A percentile compares a stretch with the other conserved stretches of the same genome.
phyloP scores from a whole-genome alignment of 2,113 vertebrate species.

The Oreochromis tanganicae region DNA sequence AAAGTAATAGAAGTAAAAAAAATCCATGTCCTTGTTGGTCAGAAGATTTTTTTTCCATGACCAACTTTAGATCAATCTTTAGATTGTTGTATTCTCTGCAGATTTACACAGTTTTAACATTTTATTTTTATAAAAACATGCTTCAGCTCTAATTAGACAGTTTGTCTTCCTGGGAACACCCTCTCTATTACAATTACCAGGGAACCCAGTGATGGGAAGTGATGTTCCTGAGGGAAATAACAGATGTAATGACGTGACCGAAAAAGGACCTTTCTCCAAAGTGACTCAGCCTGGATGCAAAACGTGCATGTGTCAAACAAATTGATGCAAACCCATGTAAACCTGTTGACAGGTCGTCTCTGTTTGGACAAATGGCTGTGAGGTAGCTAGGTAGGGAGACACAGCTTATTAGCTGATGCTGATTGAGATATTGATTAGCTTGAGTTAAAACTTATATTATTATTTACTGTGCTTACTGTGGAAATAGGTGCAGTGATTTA shows the following conservation, averaged over 20 bases:
- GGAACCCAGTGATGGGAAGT: background rate
- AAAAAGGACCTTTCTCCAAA: slow-evolving; percentile 1
- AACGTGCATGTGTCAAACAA: slow-evolving; percentile 66
- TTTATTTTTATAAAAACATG: background rate
- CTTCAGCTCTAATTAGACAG: background rate
- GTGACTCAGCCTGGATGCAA: slow-evolving; percentile 58
- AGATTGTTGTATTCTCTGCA: background rate
- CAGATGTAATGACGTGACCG: background rate
- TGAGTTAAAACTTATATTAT: background rate
- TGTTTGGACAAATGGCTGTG: background rate
- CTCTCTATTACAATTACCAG: background rate
- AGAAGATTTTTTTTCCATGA: background rate
- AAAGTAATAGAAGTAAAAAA: background rate
- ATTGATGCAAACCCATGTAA: slow-evolving; percentile 67
- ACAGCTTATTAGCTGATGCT: background rate
- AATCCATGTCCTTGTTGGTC: background rate
- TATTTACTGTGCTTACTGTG: background rate
- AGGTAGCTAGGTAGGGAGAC: background rate
- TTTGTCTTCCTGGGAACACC: background rate
- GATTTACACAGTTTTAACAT: background rate
- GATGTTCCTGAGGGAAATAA: background rate
- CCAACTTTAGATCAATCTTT: background rate
- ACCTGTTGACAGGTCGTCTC: slow-evolving; percentile 12
- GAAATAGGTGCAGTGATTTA: background rate
- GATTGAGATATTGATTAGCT: background rate